Percentiles rank a stretch among this genome's conserved stretches.
phyloP scores from a whole-genome alignment of 1,140 invertebrate species.

The Calliopsis andreniformis region DNA sequence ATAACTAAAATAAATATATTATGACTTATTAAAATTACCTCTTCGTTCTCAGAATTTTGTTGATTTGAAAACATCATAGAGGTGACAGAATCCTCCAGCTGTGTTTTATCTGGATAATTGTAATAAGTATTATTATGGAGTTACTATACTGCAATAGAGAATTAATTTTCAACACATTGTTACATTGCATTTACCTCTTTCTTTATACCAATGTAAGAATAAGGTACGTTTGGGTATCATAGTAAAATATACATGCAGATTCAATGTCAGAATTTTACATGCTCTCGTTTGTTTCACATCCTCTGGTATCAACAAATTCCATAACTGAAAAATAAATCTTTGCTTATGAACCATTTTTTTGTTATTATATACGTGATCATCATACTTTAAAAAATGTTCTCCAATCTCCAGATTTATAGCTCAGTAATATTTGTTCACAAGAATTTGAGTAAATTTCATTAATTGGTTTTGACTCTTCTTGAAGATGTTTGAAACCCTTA shows the following conservation, averaged over 20 bases:
- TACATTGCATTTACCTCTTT: slow-evolving; percentile 33
- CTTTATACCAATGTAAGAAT: slow-evolving; percentile 25
- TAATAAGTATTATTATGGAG: slow-evolving; percentile 1
- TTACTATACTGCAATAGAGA: slow-evolving; percentile 3
- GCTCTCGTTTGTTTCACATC: slow-evolving; percentile 54
- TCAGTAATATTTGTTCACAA: slow-evolving; percentile 40
- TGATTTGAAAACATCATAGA: neutral
- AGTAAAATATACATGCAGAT: slow-evolving; percentile 67
- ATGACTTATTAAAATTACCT: slow-evolving; percentile 41
- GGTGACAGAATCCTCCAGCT: neutral
- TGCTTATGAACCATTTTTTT: neutral
- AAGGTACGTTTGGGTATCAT: slow-evolving; percentile 60
- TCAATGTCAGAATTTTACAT: slow-evolving; percentile 65
- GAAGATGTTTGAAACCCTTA: slow-evolving; percentile 48
- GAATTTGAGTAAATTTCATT: slow-evolving; percentile 6
- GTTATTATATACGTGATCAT: neutral
- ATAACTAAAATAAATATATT: neutral
- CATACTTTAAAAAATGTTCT: slow-evolving; percentile 65
- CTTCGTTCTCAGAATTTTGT: slow-evolving; percentile 6
- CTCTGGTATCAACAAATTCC: slow-evolving; percentile 57
- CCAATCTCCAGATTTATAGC: slow-evolving; percentile 60
- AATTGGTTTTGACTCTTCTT: slow-evolving; percentile 5
- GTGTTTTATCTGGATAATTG: slow-evolving; percentile 23
- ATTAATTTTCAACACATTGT: slow-evolving; percentile 1
- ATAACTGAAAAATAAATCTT: slow-evolving; percentile 56